Evolutionary conservation across 64 coral and sea anemone species (phyloP).

Genomic region (Cladopsammia gracilis): DNA sequence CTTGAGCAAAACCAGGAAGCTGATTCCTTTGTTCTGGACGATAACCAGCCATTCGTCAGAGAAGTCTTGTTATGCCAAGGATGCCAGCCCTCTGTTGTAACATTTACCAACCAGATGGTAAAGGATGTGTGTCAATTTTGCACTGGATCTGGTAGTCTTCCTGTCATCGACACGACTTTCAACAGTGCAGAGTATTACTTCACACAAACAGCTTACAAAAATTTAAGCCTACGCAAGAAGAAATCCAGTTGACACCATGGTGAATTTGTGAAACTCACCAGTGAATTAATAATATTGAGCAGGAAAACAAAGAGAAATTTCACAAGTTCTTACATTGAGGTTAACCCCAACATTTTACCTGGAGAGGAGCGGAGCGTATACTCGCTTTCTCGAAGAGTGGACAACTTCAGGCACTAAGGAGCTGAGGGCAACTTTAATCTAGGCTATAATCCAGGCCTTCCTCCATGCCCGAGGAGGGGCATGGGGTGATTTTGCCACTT

Average conservation of each 20-base stretch:
- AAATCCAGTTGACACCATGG: slow-evolving; percentile 51
- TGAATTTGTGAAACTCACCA: too few species aligned
- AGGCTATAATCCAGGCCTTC: too few species aligned
- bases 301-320: too few species aligned
- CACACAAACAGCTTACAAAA: slow-evolving; percentile 72
- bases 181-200: slow-evolving; percentile 68
- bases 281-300: too few species aligned
- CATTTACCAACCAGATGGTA: slow-evolving; percentile 48
- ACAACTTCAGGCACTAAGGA: too few species aligned
- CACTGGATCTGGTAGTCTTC: background rate
- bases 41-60: slow-evolving; percentile 76
- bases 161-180: slow-evolving; percentile 63
- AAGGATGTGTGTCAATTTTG: slow-evolving; percentile 68
- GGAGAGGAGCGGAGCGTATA: too few species aligned
- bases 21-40: slow-evolving; percentile 57
- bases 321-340: too few species aligned
- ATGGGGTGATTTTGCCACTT: too few species aligned
- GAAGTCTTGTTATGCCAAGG: slow-evolving; percentile 57
- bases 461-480: too few species aligned
- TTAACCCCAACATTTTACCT: too few species aligned
- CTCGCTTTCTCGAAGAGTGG: too few species aligned
- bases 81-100: slow-evolving; percentile 60
- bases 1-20: slow-evolving; percentile 64
- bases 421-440: too few species aligned
- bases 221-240: slow-evolving; percentile 44